phyloP scores from a whole-genome alignment of 1,140 invertebrate genomes.

The Tribolium madens region DNA sequence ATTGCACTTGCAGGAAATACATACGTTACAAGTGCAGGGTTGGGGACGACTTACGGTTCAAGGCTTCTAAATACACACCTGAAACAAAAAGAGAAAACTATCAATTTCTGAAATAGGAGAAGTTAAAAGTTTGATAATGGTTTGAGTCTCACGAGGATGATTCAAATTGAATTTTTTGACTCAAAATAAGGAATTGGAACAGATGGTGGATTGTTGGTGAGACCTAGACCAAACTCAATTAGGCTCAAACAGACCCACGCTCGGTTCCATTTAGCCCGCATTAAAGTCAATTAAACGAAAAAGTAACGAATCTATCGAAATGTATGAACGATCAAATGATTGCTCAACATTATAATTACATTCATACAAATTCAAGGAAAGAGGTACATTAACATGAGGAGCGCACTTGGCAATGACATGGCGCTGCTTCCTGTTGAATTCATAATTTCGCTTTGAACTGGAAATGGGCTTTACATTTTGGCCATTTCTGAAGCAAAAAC shows the following conservation, averaged over 20 bases:
- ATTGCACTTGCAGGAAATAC: not conserved
- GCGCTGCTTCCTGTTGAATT: slow-evolving; percentile 44
- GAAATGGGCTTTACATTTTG: not conserved
- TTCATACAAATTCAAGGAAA: slow-evolving; percentile 48
- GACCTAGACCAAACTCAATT: not conserved
- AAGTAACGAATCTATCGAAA: slow-evolving; percentile 1
- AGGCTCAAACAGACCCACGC: not conserved
- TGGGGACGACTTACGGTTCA: slow-evolving; percentile 1
- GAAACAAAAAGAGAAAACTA: slow-evolving; percentile 22
- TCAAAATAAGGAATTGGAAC: not conserved
- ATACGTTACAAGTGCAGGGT: not conserved
- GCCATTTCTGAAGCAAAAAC: not conserved
- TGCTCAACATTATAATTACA: slow-evolving; percentile 38
- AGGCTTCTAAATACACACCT: not conserved
- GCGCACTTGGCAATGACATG: slow-evolving; percentile 47
- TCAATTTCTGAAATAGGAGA: not conserved
- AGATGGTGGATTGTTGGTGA: not conserved
- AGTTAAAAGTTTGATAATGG: not conserved
- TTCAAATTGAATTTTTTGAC: not conserved
- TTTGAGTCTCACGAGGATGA: not conserved
- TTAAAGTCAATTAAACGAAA: slow-evolving; percentile 5
- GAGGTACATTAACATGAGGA: slow-evolving; percentile 43
- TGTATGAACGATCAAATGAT: slow-evolving; percentile 6
- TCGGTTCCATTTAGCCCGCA: not conserved
- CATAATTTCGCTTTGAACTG: slow-evolving; percentile 4